Conservation (phyloP, 1,140 invertebrate species). For the Caenorhabditis elegans region DNA sequence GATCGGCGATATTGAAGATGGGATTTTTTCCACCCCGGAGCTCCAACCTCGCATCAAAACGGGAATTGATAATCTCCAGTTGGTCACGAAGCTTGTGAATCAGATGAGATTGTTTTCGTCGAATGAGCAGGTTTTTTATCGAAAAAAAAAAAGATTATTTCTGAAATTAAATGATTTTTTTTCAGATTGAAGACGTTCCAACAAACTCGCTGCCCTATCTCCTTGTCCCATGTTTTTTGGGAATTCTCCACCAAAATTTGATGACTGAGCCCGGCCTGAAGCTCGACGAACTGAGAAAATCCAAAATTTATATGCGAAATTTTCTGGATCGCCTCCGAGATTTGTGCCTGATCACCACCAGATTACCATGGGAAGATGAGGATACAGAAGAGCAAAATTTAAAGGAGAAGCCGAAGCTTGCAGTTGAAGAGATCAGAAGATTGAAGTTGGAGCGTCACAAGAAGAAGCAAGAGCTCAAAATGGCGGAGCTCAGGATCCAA, state of each 20-base stretch:
- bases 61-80: background rate
- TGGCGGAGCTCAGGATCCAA: background rate
- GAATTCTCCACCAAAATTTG: slow-evolving; percentile 32
- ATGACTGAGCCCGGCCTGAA: slow-evolving; percentile 24
- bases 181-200: slow-evolving; percentile 40
- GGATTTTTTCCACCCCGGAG: background rate
- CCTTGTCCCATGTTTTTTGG: slow-evolving; percentile 40
- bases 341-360: slow-evolving; percentile 6
- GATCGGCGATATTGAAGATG: background rate
- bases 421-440: slow-evolving; percentile 29
- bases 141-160: background rate
- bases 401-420: background rate
- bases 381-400: background rate
- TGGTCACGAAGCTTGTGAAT: background rate
- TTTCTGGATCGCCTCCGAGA: slow-evolving; percentile 35
- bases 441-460: slow-evolving; percentile 39
- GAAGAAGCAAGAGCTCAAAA: slow-evolving; percentile 31
- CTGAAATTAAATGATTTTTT: background rate
- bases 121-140: slow-evolving; percentile 25
- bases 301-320: slow-evolving; percentile 36
- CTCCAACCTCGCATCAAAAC: background rate
- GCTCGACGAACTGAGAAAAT: slow-evolving; percentile 20
- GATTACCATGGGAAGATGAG: slow-evolving; percentile 39
- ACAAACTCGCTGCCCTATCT: slow-evolving; percentile 34
- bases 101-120: slow-evolving; percentile 24